Evolutionary conservation across 1,140 invertebrate genomes (phyloP).

Genomic region (Drosophila hydei): DNA sequence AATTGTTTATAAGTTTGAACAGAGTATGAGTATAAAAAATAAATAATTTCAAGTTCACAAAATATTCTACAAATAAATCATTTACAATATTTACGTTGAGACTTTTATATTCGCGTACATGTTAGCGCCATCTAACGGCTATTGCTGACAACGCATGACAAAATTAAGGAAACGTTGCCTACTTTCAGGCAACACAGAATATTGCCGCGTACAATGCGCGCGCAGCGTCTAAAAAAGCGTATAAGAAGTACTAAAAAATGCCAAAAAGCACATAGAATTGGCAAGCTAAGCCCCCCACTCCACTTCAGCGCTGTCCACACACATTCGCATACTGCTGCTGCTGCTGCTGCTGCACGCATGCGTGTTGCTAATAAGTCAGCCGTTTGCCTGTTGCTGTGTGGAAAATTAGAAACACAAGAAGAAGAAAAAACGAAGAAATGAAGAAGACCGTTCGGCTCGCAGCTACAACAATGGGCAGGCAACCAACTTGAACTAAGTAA

Average conservation of each 20-base stretch:
- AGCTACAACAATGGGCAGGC: constrained; percentile 54
- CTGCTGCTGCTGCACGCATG: constrained; percentile 34
- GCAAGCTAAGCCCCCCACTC: background rate
- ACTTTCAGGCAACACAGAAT: constrained; percentile 39
- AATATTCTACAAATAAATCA: background rate
- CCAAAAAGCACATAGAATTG: background rate
- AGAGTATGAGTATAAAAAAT: no score
- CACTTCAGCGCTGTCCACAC: background rate
- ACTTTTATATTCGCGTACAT: no score
- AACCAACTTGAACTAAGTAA: constrained; percentile 70
- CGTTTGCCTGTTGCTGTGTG: constrained; percentile 39
- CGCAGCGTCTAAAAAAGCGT: constrained; percentile 8
- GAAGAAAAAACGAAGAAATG: constrained; percentile 31
- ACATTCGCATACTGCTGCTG: no score
- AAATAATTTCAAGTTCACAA: background rate
- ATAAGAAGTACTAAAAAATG: constrained; percentile 14
- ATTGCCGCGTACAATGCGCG: constrained; percentile 11
- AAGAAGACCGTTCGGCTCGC: constrained; percentile 33
- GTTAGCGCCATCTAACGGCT: constrained; percentile 39
- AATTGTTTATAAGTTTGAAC: no score
- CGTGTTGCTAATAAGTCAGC: constrained; percentile 48
- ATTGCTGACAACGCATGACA: background rate
- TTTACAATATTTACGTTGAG: no score
- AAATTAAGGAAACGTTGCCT: constrained; percentile 36
- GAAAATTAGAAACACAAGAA: constrained; percentile 37